Conservation (phyloP, 1,140 invertebrate genomes). For the Tetranychus urticae region DNA sequence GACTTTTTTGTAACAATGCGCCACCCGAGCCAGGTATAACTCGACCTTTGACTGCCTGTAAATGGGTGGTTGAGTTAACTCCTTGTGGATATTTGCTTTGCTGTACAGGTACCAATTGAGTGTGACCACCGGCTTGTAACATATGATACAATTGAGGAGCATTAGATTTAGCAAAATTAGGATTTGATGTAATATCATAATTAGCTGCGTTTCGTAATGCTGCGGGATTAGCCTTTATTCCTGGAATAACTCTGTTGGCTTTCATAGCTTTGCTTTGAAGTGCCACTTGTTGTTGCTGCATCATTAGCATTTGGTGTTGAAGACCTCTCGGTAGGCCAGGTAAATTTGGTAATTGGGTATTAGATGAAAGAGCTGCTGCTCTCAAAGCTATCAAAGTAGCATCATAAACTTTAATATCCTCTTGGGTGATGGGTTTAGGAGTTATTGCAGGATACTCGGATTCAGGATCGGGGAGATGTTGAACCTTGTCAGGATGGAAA, state of each 20-base stretch:
- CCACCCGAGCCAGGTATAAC: background rate
- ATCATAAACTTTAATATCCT: constrained; percentile 16
- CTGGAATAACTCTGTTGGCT: background rate
- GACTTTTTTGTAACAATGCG: background rate
- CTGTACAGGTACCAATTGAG: constrained; percentile 2
- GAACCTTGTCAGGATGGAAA: constrained; percentile 59
- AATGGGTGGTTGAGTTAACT: background rate
- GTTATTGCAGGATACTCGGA: constrained; percentile 55
- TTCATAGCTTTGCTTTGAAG: background rate
- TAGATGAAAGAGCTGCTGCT: constrained; percentile 5
- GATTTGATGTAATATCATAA: background rate
- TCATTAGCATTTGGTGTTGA: constrained; percentile 8
- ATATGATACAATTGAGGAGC: constrained; percentile 8
- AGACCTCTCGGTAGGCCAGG: constrained; percentile 8
- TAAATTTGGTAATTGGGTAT: constrained; percentile 3
- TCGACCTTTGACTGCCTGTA: background rate
- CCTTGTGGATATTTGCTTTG: background rate
- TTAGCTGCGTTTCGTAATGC: background rate
- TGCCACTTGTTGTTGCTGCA: constrained; percentile 8
- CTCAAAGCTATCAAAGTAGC: constrained; percentile 10
- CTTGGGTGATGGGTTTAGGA: constrained; percentile 25
- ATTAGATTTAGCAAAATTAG: background rate
- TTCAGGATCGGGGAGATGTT: constrained; percentile 61
- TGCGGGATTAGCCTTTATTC: background rate
- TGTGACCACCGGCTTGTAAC: constrained; percentile 1